Evolutionary conservation across 2,797 vertebrate genomes (phyloP).

Genomic region (Florisuga fusca): DNA sequence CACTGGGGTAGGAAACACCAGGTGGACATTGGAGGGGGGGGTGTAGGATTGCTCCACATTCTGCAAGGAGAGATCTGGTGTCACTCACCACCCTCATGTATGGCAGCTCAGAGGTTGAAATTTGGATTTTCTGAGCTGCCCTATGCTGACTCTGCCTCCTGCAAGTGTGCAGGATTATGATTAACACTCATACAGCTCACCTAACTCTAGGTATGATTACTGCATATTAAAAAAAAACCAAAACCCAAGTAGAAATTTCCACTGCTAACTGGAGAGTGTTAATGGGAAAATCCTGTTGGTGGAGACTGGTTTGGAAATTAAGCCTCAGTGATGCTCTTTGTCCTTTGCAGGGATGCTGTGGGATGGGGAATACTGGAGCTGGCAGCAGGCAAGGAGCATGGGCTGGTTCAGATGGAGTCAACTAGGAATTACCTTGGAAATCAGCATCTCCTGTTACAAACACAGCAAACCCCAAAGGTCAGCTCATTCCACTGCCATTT

Average conservation of each 20-base stretch:
- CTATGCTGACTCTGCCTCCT: not conserved
- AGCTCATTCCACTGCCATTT: not conserved
- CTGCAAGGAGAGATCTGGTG: not conserved
- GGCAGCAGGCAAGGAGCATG: fast-evolving
- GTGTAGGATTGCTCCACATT: fast-evolving
- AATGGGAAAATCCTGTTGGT: not conserved
- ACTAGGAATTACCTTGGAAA: not conserved
- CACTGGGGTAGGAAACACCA: fast-evolving
- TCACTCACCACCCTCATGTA: fast-evolving
- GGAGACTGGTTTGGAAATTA: not conserved
- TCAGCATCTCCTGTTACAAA: not conserved
- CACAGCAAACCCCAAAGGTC: not conserved
- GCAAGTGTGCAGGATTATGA: too few relatives aligned
- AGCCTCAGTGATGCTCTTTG: not conserved
- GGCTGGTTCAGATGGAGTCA: not conserved
- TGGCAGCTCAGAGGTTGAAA: not conserved
- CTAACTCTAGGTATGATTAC: not conserved
- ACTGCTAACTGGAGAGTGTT: not conserved
- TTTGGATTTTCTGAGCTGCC: not conserved
- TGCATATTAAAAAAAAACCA: not conserved
- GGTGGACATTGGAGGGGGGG: fast-evolving
- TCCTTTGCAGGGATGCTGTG: not conserved
- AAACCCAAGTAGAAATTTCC: not conserved
- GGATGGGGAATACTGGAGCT: fast-evolving
- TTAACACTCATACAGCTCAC: not conserved